Base-by-base conservation (phyloP, 2,888 invertebrate species). In the Boloria euphrosyne region DNA sequence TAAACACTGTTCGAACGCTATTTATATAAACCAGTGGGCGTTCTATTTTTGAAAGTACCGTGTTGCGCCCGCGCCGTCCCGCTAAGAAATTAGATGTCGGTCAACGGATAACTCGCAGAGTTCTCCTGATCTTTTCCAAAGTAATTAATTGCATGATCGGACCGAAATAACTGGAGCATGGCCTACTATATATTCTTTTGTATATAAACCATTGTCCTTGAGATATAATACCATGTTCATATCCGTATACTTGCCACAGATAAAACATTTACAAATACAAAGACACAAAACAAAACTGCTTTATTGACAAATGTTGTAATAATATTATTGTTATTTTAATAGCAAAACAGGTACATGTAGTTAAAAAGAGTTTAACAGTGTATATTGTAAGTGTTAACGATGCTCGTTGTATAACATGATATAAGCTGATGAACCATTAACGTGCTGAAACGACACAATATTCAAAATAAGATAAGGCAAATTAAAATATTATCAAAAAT, bases 1-100 rank as follows among this genome's bases (percentile, higher is more conserved):
- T 76, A 78, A 68, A 78, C 79, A 71, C 76, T 74, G 80, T 77
- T 73, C 79, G 79, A 74, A 67, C 71, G 78, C 86, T 91, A 90
- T 90, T 89, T 89, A 78, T 82, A 81, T 77, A 83, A 76, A 78
- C 79, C 76, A 81, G 84, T 82, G 83, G 83, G 82, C 80, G 82
- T 81, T 88, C 90, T 91, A 91, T 91, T 90, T 89, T 82, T 69
- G 84, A 81, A 67, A 79, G 74, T 75, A 79, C 76, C 76, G 78
- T 77, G 82, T 82, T 86, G 90, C 89, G 89, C 89, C 87, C 89
- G 91, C 88, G 88, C 87, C 85, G 80, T 78, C 82, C 74, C 78
- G 78, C 80, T 80, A 82, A 81, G 77, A 80, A 80, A 77, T 83
- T 80, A 84, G 77, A 89, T 85, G 83, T 90, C 90, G 88, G 88